A percentile compares a stretch with the other conserved stretches of the same genome.
These are phyloP conservation scores for Agelas oroides DNA, from an alignment of 37 sponge, comb jelly and placozoan species.

Conservation along the genomic window DNA sequence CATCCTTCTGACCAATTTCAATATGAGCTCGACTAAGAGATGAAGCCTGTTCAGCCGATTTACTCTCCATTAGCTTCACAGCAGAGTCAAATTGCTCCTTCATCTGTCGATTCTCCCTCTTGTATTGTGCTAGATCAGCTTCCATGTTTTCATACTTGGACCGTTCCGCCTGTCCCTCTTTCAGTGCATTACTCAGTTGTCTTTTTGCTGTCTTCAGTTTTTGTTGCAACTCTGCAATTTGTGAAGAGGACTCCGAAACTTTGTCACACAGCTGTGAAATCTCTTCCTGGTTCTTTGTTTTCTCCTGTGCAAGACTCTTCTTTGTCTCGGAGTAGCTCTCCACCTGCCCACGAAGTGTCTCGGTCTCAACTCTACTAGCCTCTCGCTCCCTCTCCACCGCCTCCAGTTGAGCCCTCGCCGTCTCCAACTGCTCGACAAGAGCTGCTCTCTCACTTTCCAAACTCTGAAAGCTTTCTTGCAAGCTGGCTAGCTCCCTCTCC, in stretches of 20 bases:
- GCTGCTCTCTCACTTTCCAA: neutral
- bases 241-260: neutral
- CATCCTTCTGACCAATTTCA: constrained; percentile 15
- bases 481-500: constrained; percentile 9
- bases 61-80: constrained; percentile 52
- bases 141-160: constrained; percentile 7
- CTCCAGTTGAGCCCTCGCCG: neutral
- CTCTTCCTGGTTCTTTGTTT: constrained; percentile 16
- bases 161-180: constrained; percentile 6
- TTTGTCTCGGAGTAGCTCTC: constrained; percentile 26
- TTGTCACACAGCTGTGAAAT: neutral
- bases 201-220: constrained; percentile 27
- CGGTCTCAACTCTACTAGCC: constrained; percentile 18
- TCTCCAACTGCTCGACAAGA: neutral
- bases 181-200: neutral
- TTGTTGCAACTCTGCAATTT: constrained; percentile 16
- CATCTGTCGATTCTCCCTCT: constrained; percentile 57
- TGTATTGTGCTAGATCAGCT: constrained; percentile 30
- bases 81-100: constrained; percentile 71
- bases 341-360: constrained; percentile 46
- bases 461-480: neutral
- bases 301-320: neutral
- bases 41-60: constrained; percentile 20
- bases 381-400: constrained; percentile 12
- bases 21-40: neutral